Evolutionary conservation across 2,888 invertebrate genomes (phyloP).

Genomic region (Hypomecis atomaria): DNA sequence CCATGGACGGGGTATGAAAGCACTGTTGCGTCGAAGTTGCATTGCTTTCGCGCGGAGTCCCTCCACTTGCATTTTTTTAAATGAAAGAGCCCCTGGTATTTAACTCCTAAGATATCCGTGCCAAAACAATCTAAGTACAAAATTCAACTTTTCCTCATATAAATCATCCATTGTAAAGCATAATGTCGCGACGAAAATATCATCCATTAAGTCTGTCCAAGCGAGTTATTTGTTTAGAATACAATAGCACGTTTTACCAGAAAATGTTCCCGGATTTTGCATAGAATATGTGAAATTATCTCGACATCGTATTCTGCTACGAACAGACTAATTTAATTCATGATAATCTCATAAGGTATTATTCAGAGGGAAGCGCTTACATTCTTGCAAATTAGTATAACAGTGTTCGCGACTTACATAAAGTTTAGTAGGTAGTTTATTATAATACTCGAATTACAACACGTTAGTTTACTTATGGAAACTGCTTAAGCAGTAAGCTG

Average conservation of each 20-base stretch:
- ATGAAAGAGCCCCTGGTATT: no score
- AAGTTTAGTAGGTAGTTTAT: conserved; percentile 3
- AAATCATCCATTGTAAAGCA: conserved; percentile 5
- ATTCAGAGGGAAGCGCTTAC: conserved; percentile 28
- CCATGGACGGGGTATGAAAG: no score
- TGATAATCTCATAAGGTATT: conserved; percentile 40
- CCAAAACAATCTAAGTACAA: background rate
- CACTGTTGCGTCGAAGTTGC: no score
- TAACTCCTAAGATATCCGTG: no score
- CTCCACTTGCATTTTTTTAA: no score
- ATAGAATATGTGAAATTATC: conserved; percentile 36
- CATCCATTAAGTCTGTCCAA: conserved; percentile 14
- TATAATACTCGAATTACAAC: background rate
- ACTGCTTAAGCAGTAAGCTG: no score
- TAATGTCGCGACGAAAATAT: conserved; percentile 13
- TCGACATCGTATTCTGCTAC: conserved; percentile 31
- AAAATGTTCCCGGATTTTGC: conserved; percentile 18
- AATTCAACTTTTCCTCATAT: conserved; percentile 3
- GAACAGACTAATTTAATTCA: conserved; percentile 38
- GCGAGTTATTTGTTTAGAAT: conserved; percentile 19
- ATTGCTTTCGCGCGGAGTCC: no score
- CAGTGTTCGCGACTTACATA: conserved; percentile 6
- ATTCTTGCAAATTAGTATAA: conserved; percentile 27
- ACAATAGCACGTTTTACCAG: conserved; percentile 21
- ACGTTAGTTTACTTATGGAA: no score